Conservation (phyloP, 2,888 invertebrate species). For the Lasioglossum lativentre region DNA sequence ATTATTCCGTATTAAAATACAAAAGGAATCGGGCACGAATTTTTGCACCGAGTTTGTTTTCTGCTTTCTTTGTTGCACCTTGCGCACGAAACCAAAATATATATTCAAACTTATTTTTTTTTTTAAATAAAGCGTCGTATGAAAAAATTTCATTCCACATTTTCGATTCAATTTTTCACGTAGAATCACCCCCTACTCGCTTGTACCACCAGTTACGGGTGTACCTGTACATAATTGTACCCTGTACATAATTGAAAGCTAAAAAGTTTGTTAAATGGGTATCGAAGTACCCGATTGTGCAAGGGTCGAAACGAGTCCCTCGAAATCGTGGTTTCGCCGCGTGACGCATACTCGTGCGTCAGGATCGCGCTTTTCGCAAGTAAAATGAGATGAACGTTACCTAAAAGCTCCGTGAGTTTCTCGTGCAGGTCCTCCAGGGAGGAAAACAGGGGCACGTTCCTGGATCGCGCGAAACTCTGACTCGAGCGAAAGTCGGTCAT, state of each 20-base stretch:
- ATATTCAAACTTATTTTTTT: no score
- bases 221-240: no score
- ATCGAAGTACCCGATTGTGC: no score
- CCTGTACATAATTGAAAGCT: background rate
- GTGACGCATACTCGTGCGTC: background rate
- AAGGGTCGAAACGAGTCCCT: background rate
- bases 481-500: constrained; percentile 58
- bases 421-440: constrained; percentile 82
- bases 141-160: no score
- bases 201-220: no score
- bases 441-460: constrained; percentile 78
- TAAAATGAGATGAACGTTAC: constrained; percentile 69
- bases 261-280: background rate
- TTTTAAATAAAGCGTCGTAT: no score
- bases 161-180: no score
- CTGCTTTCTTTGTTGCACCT: no score
- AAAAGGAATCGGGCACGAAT: no score
- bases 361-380: background rate
- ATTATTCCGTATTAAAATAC: no score
- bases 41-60: background rate
- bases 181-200: no score
- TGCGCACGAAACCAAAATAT: no score
- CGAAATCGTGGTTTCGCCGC: background rate
- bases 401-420: constrained; percentile 81
- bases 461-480: constrained; percentile 56